phyloP scores from a whole-genome alignment of 1,140 invertebrate species.

The Zaprionus nigranus region DNA sequence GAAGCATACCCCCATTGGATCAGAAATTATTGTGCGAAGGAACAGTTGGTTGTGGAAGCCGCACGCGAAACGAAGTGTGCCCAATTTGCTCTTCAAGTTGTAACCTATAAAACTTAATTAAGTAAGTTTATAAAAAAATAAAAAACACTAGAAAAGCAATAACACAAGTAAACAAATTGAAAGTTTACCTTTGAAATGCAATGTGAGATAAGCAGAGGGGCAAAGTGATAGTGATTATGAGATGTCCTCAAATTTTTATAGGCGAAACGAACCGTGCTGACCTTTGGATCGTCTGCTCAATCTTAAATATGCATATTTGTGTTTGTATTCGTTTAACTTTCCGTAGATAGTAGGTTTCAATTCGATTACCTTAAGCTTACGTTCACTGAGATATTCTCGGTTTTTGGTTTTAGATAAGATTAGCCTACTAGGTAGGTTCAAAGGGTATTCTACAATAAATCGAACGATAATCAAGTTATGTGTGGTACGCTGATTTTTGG shows the following conservation, averaged over 20 bases:
- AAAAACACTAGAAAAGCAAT: background rate
- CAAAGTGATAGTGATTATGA: slow-evolving; percentile 2
- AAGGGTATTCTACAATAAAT: slow-evolving; percentile 42
- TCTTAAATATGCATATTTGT: slow-evolving; percentile 21
- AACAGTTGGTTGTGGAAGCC: slow-evolving; percentile 57
- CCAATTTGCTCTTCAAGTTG: slow-evolving; percentile 17
- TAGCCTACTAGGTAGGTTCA: slow-evolving; percentile 30
- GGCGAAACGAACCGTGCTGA: slow-evolving; percentile 32
- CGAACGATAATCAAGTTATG: background rate
- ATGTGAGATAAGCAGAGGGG: background rate
- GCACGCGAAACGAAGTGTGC: slow-evolving; percentile 32
- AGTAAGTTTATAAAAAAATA: slow-evolving; percentile 30
- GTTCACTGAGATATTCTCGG: background rate
- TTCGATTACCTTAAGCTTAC: slow-evolving; percentile 21
- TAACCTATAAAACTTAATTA: slow-evolving; percentile 13
- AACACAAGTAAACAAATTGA: background rate
- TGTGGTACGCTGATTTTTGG: background rate
- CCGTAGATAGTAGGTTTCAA: slow-evolving; percentile 29
- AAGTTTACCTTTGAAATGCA: slow-evolving; percentile 17
- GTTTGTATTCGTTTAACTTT: background rate
- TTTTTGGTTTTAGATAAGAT: slow-evolving; percentile 45
- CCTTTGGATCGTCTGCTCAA: slow-evolving; percentile 62
- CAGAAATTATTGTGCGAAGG: slow-evolving; percentile 5
- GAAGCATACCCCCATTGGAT: slow-evolving; percentile 13
- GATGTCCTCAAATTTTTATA: background rate